Evolutionary conservation across 2,797 vertebrate species (phyloP).

Genomic region (Aulostomus chinensis): DNA sequence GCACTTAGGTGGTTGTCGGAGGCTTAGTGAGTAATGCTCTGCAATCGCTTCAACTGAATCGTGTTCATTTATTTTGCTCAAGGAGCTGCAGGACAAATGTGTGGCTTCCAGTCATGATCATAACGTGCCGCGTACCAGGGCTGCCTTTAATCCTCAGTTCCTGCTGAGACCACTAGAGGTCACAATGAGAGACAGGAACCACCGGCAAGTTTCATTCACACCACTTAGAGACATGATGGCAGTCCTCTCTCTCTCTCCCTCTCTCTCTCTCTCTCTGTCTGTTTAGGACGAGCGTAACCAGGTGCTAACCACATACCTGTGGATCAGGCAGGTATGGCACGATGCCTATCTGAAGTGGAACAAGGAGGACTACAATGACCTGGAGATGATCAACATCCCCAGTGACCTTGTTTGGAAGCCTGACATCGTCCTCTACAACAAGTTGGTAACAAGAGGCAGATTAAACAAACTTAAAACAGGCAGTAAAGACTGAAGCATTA

Average conservation of each 20-base stretch:
- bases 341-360: conserved; percentile 94
- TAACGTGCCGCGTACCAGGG: too few species aligned
- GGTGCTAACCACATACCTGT: conserved; percentile 93
- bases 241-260: too few species aligned
- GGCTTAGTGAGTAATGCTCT: too few species aligned
- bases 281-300: conserved; percentile 95
- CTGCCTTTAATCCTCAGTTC: background rate
- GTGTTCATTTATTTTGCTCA: too few species aligned
- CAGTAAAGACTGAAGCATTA: too few species aligned
- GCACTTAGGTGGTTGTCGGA: too few species aligned
- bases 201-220: too few species aligned
- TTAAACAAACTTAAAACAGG: too few species aligned
- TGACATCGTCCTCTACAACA: conserved; percentile 97
- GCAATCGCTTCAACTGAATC: too few species aligned
- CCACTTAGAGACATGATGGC: too few species aligned
- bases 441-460: conserved; percentile 82
- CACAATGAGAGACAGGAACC: background rate
- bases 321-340: conserved; percentile 94
- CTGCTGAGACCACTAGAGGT: conserved; percentile 7
- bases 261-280: conserved; percentile 32
- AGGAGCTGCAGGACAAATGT: too few species aligned
- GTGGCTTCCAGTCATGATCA: too few species aligned
- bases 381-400: conserved; percentile 96
- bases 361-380: conserved; percentile 91
- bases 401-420: conserved; percentile 96